These are phyloP conservation scores for Pygoscelis adeliae DNA, from an alignment of 2,113 vertebrate genomes.

Conservation along the genomic window DNA sequence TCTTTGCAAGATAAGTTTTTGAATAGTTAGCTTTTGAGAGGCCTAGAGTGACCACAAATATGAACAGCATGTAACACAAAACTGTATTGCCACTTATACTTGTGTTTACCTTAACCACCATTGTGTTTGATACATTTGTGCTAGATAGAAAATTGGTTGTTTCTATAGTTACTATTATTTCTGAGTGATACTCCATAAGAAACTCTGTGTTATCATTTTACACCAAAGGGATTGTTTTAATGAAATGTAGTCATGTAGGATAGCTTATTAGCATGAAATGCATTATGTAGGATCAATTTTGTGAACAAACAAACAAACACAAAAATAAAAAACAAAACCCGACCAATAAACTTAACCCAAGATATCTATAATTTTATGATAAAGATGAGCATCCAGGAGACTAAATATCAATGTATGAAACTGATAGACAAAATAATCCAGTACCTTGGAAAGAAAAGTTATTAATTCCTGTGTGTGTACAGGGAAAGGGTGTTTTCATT, in stretches of 20 bases:
- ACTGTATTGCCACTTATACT: neutral
- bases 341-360: neutral
- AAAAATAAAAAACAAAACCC: rapidly evolving
- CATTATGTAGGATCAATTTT: neutral
- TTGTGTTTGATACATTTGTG: neutral
- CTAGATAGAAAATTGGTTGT: neutral
- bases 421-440: neutral
- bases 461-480: neutral
- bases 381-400: neutral
- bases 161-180: neutral
- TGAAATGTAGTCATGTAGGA: neutral
- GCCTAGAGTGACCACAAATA: neutral
- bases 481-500: neutral
- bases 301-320: neutral
- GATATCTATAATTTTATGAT: neutral
- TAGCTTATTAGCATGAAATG: neutral
- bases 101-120: neutral
- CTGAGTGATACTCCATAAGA: neutral
- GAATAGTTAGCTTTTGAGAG: neutral
- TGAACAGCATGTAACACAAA: neutral
- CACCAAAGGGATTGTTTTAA: neutral
- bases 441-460: neutral
- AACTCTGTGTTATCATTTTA: neutral
- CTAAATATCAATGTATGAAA: neutral
- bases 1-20: neutral